Evolutionary conservation across 2,113 vertebrate species (phyloP), one percentile per base, ranked within the genome.

Genomic region (Gymnorhina tibicen): DNA sequence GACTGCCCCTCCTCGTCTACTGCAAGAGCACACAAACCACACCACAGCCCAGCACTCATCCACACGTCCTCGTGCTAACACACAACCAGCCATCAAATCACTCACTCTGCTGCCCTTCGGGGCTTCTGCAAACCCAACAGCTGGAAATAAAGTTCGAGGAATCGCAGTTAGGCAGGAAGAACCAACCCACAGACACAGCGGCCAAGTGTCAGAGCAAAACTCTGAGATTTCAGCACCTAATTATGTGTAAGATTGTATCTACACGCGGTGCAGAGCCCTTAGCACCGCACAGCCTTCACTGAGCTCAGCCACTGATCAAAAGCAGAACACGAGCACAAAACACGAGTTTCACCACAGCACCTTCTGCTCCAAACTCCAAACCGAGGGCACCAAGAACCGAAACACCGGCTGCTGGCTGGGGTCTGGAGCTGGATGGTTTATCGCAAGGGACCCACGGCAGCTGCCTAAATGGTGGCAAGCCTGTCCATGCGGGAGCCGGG

Each of bases 341-440:
- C 32, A 1, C 0, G 2, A 27, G 2, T 32, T 87, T 33, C 67
- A 10, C 58, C 19, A 0, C 0, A 16, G 20, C 84, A 16, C 42
- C 70, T 63, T 4, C 52, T 3, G 2, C 67, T 37, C 52, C 67
- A 6, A 46, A 17, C 27, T 11, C 24, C 68, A 15, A 19, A 5
- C 5, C 49, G 1, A 19, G 16, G 0, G 3, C 41, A 1, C 3
- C 1, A 9, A 13, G n/a, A 39, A 18, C 39, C 1, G 3, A 13
- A 42, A 8, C 2, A 13, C 1, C 5, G 2, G 8, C 28, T 5
- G 6, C 35, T 20, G 2, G 39, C 44, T 6, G 3, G 0, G 21
- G 1, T 32, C 21, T 11, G 44, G 7, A 30, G 30, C 30, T 1
- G 41, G 23, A 4, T 4, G 5, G 7, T 3, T 10, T 0, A 27